These are phyloP conservation scores for Lepisosteus osseus DNA, from an alignment of 2,113 vertebrate species.

Conservation along the genomic window DNA sequence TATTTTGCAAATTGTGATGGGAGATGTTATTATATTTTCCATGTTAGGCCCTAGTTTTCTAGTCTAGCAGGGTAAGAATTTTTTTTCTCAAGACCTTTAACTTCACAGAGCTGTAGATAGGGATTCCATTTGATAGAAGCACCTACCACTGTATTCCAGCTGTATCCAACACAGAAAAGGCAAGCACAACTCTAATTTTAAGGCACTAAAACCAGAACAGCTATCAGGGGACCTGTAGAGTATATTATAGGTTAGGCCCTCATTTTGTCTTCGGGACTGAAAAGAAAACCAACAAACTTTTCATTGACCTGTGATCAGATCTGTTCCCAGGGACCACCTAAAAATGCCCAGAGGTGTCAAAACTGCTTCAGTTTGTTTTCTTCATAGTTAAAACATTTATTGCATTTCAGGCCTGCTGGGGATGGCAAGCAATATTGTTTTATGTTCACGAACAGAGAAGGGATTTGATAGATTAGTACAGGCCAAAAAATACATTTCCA, in stretches of 20 bases:
- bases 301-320: constrained; percentile 70
- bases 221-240: constrained; percentile 61
- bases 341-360: constrained; percentile 66
- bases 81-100: constrained; percentile 8
- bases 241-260: constrained; percentile 83
- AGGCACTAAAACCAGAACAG: constrained; percentile 66
- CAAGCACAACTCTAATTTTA: constrained; percentile 58
- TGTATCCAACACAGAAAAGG: constrained; percentile 3
- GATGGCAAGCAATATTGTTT: constrained; percentile 70
- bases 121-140: constrained; percentile 20
- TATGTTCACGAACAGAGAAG: constrained; percentile 40
- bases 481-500: constrained; percentile 27
- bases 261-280: constrained; percentile 66
- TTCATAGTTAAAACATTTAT: constrained; percentile 70
- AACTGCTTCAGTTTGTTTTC: constrained; percentile 57
- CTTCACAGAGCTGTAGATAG: constrained; percentile 30
- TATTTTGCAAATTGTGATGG: too few species aligned
- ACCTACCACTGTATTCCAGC: constrained; percentile 18
- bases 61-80: too few species aligned
- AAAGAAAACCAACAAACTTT: constrained; percentile 56
- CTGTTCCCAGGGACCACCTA: constrained; percentile 45
- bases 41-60: too few species aligned
- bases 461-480: constrained; percentile 31
- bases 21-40: too few species aligned
- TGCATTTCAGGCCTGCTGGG: constrained; percentile 63